phyloP scores from a whole-genome alignment of 2,888 invertebrate species.

The Allygus modestus region DNA sequence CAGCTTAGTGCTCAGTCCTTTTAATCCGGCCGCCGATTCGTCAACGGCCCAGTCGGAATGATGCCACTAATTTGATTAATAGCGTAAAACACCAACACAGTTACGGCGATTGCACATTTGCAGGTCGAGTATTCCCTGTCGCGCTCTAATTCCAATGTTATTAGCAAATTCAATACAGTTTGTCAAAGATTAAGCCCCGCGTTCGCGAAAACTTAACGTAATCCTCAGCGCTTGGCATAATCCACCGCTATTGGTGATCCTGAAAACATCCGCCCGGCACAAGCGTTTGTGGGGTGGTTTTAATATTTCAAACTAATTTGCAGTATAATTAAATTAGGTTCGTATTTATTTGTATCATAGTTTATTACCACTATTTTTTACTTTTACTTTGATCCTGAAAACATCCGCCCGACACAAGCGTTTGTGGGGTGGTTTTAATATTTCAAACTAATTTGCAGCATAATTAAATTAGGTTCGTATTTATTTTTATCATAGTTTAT shows the following conservation, averaged over 20 bases:
- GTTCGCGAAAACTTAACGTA: constrained; percentile 16
- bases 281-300: too few species aligned
- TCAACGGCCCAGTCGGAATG: neutral
- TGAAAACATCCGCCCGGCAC: constrained; percentile 32
- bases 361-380: too few species aligned
- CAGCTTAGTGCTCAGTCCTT: neutral
- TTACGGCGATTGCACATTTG: neutral
- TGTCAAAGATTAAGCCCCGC: constrained; percentile 29
- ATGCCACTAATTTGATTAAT: constrained; percentile 23
- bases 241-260: neutral
- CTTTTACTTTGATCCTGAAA: constrained; percentile 6
- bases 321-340: too few species aligned
- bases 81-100: neutral
- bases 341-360: too few species aligned
- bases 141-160: constrained; percentile 17
- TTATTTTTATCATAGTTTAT: too few species aligned
- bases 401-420: constrained; percentile 2
- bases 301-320: too few species aligned
- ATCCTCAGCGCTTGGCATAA: neutral
- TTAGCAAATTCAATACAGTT: constrained; percentile 32
- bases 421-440: too few species aligned
- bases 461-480: too few species aligned
- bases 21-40: neutral
- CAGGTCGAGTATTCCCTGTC: neutral
- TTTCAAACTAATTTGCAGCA: too few species aligned